Percentiles rank a stretch among this genome's conserved stretches.
Evolutionary conservation across 2,113 vertebrate genomes (phyloP).

Genomic region (Myocastor coypus): DNA sequence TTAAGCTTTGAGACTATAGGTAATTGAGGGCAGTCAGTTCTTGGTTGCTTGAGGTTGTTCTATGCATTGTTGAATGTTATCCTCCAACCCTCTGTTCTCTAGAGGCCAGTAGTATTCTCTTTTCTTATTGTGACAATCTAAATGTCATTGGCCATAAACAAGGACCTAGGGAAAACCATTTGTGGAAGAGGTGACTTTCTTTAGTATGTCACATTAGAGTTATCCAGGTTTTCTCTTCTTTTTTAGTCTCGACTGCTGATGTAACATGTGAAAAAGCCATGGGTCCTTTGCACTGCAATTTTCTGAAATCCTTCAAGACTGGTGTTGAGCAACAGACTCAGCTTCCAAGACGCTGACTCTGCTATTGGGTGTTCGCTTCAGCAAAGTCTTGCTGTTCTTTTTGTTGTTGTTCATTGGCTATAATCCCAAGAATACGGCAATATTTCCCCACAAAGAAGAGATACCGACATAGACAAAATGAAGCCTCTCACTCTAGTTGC

Average conservation of each 20-base stretch:
- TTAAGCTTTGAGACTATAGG: background rate
- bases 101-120: background rate
- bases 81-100: background rate
- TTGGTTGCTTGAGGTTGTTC: background rate
- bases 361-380: background rate
- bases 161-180: background rate
- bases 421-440: background rate
- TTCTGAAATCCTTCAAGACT: background rate
- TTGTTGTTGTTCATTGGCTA: background rate
- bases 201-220: background rate
- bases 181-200: background rate
- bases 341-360: background rate
- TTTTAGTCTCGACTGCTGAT: background rate
- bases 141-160: background rate
- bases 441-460: background rate
- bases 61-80: background rate
- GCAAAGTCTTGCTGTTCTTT: background rate
- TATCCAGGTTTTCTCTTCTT: background rate
- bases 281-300: background rate
- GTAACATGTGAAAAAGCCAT: background rate
- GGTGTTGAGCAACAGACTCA: background rate
- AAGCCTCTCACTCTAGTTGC: background rate
- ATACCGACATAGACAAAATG: background rate
- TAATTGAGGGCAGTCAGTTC: background rate
- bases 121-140: background rate